A percentile compares a stretch with the other conserved stretches of the same genome.
Conservation (phyloP, 2,888 invertebrate genomes). For the Spialia ferax region DNA sequence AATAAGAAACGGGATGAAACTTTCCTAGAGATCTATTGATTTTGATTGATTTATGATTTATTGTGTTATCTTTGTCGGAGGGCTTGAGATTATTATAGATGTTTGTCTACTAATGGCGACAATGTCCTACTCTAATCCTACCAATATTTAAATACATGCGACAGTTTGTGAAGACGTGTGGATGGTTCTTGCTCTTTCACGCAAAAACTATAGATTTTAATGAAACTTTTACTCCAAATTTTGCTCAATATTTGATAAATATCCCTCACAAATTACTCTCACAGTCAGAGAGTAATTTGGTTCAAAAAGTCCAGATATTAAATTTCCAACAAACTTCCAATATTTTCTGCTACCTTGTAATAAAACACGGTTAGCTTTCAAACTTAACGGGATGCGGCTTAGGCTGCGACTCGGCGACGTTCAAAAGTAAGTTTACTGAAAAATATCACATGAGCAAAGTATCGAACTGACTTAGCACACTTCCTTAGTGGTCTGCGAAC, state of each 20-base stretch:
- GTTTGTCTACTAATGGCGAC: no score
- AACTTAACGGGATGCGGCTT: neutral
- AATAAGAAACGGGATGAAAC: neutral
- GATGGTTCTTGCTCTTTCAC: no score
- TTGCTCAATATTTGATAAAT: no score
- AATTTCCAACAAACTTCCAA: neutral
- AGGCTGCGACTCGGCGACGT: neutral
- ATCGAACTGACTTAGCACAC: conserved; percentile 12
- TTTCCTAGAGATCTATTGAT: neutral
- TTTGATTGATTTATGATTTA: no score
- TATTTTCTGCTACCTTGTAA: neutral
- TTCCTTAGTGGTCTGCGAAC: conserved; percentile 18
- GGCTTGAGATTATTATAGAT: no score
- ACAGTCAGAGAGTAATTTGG: neutral
- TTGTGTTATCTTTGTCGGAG: no score
- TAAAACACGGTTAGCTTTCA: conserved; percentile 5
- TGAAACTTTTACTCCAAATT: no score
- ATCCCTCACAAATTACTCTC: no score
- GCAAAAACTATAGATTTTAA: no score
- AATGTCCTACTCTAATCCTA: no score
- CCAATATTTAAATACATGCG: no score
- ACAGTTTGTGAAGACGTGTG: no score
- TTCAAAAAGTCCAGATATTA: neutral
- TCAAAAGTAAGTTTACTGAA: conserved; percentile 16
- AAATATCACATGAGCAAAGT: conserved; percentile 25